These are phyloP conservation scores for Drosophila grimshawi DNA, from an alignment of 1,140 invertebrate genomes.

Conservation along the genomic window DNA sequence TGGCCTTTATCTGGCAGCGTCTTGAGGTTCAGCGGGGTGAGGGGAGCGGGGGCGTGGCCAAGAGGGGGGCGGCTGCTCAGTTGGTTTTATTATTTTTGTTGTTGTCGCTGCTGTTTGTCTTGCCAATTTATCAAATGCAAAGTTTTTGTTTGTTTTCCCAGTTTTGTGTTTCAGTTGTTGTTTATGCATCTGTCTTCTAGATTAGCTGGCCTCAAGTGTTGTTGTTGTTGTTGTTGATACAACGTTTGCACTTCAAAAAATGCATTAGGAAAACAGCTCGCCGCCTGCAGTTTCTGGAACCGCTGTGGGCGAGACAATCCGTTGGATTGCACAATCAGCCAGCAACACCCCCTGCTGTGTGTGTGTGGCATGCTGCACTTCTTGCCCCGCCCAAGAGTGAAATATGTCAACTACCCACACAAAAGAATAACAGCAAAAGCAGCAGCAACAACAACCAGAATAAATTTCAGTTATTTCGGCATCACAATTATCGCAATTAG, in stretches of 20 bases:
- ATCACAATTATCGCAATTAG: conserved; percentile 61
- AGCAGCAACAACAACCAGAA: neutral
- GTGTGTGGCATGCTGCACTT: conserved; percentile 59
- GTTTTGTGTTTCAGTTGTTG: conserved; percentile 37
- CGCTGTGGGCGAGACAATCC: conserved; percentile 30
- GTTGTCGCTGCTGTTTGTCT: conserved; percentile 33
- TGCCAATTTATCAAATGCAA: conserved; percentile 62
- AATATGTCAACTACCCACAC: conserved; percentile 12
- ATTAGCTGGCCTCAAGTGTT: conserved; percentile 44
- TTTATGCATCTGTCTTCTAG: conserved; percentile 68
- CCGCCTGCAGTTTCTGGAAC: conserved; percentile 21
- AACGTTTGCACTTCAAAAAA: conserved; percentile 46
- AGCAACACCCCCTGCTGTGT: conserved; percentile 13
- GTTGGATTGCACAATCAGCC: conserved; percentile 55
- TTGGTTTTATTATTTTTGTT: neutral
- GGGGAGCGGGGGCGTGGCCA: neutral
- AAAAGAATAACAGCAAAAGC: neutral
- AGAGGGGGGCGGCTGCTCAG: neutral
- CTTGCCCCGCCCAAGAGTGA: conserved; percentile 21
- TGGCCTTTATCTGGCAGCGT: conserved; percentile 47
- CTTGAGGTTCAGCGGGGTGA: neutral
- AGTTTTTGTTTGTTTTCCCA: conserved; percentile 40
- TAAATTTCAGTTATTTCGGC: conserved; percentile 11
- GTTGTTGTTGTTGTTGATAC: conserved; percentile 18
- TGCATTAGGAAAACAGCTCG: conserved; percentile 50